Base-by-base conservation (phyloP, 1,140 invertebrate genomes). In the Papilio polyxenes region DNA sequence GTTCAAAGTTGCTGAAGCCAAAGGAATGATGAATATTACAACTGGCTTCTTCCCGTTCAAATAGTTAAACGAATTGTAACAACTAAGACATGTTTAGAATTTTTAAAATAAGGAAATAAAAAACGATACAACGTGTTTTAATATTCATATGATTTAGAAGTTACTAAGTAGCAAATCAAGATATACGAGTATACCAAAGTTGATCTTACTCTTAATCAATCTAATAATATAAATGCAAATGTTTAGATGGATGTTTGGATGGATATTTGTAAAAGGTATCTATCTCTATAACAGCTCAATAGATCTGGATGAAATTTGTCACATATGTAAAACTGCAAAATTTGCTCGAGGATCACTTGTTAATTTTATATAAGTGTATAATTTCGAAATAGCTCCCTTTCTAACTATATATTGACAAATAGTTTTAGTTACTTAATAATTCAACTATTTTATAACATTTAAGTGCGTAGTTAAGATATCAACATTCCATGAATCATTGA, bases 11-110 rank as follows among this genome's bases (percentile, higher is more conserved):
- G 88, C 85, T 86, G 86, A 86, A 88, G 89, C 89, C 86, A 89
- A 89, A 88, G 87, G 86, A 88, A 90, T 92, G 89, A 92, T 92
- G 89, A 92, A 92, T 92, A 93, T 93, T 90, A 90, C 91, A 91
- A 89, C 86, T 90, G 78, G 87, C 87, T 84, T 74, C 85, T 72
- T 56, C 69, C 53, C 85, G 76, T 88, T 88, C 90, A 91, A 92
- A 91, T 91, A 87, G 85, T 75, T 75, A 75, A 83, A 83, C 83
- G 83, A 84, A 83, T 83, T 85, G 83, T 82, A 81, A 83, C 40
- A 85, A 75, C 76, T 62, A 31, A 84, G 72, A 81, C 49, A 49
- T 48, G 40, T 75, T 49, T 49, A 75, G 65, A 31, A 40, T 37
- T 40, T 72, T 72, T 40, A 72, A 72, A 3, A 40, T 5, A 72